Evolutionary conservation across 2,888 invertebrate species (phyloP).

Genomic region (Meloe dianella): DNA sequence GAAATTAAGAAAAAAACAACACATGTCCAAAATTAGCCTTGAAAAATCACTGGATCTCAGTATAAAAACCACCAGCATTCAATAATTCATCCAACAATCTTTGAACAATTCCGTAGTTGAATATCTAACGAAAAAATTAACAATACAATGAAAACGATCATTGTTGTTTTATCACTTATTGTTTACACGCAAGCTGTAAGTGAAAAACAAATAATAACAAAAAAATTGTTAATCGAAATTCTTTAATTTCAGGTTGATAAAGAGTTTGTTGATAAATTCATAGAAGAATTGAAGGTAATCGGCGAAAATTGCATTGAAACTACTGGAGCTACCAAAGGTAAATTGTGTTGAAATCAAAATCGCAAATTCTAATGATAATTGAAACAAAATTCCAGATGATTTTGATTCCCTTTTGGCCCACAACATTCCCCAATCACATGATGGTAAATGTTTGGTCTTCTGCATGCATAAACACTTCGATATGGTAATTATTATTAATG

Average conservation of each 20-base stretch:
- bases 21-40: constrained; percentile 14
- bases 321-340: constrained; percentile 24
- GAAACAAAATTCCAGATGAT: constrained; percentile 20
- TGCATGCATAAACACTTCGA: constrained; percentile 28
- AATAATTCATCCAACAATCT: constrained; percentile 13
- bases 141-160: constrained; percentile 34
- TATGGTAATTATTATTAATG: constrained; percentile 20
- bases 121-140: background rate
- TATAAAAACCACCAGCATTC: constrained; percentile 22
- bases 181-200: constrained; percentile 32
- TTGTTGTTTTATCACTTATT: constrained; percentile 27
- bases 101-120: constrained; percentile 8
- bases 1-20: background rate
- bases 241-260: constrained; percentile 19
- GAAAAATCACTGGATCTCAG: constrained; percentile 12
- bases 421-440: constrained; percentile 26
- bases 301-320: constrained; percentile 25
- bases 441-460: constrained; percentile 32
- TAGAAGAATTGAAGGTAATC: constrained; percentile 17
- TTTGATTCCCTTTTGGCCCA: constrained; percentile 21
- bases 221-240: background rate
- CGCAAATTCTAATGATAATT: background rate
- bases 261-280: constrained; percentile 19
- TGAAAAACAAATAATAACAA: constrained; percentile 27
- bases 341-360: background rate